Evolutionary conservation across 2,888 invertebrate species (phyloP), one percentile per base, ranked within the genome.

Genomic region (Phalangium opilio): DNA sequence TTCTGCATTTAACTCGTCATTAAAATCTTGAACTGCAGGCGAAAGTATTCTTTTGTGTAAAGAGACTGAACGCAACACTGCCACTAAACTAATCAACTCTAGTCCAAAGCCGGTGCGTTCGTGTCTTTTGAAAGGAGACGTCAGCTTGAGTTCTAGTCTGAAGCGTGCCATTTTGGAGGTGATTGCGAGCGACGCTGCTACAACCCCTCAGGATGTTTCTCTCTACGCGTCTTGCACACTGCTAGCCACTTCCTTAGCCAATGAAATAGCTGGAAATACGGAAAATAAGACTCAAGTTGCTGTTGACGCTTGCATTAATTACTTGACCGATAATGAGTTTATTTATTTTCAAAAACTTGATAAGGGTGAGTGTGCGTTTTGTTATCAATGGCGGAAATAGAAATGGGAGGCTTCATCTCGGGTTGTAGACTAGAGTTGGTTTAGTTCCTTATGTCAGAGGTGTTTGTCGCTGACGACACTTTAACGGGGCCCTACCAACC

Each of bases 31-130:
- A n/a, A n/a, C n/a, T 41, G 10, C 33, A 75, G 90, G 93, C 33
- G 93, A 95, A 69, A 91, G 93, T 63, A 81, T 93, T 58, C 70
- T 96, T 41, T 75, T 95, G 39, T 93, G 93, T 63, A 74, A 70
- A 55, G 87, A 90, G 62, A 74, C 70, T 55, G 87, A 90, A 62
- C 76, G 75, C 54, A 72, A 74, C 57, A 71, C 77, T 49, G 89
- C 81, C 0, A 72, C 75, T 57, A 71, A 73, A 42, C 68, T 95
- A 51, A 73, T 91, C 62, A 73, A 72, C 7, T 59, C 67, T 1
- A 49, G 56, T 1, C 60, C 72, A 32, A 73, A 77, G 47, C 79
- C 87, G 5, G 80, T 93, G 4, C 72, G 73, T 56, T 90, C 89
- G 61, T 90, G 90, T 61, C 75, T 93, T 45, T 75, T 79, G 59